Percentiles rank a stretch among this genome's conserved stretches.
Evolutionary conservation across 2,797 vertebrate species (phyloP).

Genomic region (Thamnophis elegans): DNA sequence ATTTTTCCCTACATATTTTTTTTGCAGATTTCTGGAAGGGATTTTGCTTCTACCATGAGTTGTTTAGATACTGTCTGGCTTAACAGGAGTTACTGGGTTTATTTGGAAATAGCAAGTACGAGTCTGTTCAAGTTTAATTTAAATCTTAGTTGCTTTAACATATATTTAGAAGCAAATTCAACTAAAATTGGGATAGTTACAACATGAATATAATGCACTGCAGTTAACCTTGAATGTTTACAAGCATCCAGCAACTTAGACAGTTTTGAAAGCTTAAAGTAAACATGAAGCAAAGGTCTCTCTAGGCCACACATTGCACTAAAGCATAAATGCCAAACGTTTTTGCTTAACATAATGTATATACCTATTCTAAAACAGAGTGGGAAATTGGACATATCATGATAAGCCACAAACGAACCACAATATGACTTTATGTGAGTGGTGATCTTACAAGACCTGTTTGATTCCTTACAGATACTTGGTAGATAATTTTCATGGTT

Average conservation of each 20-base stretch:
- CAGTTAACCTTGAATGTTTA: background rate
- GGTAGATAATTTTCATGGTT: background rate
- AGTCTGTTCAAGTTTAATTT: slow-evolving; percentile 10
- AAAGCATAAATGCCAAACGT: background rate
- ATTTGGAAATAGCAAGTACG: background rate
- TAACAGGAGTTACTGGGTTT: background rate
- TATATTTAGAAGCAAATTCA: slow-evolving; percentile 31
- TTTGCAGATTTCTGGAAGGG: background rate
- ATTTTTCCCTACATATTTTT: background rate
- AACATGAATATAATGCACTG: fast-evolving
- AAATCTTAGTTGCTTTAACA: slow-evolving; percentile 4
- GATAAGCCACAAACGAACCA: background rate
- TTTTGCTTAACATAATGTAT: background rate
- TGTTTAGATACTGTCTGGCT: background rate
- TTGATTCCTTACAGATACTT: background rate
- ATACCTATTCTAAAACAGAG: background rate
- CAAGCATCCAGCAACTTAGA: background rate
- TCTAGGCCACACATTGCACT: background rate
- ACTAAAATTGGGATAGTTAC: slow-evolving; percentile 16
- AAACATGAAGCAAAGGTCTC: background rate
- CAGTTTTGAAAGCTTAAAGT: background rate
- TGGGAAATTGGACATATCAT: background rate
- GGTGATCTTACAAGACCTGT: background rate
- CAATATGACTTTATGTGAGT: background rate
- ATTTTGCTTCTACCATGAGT: background rate